Evolutionary conservation across 2,797 vertebrate species (phyloP), one percentile per base, ranked within the genome.

Genomic region (Alauda arvensis): DNA sequence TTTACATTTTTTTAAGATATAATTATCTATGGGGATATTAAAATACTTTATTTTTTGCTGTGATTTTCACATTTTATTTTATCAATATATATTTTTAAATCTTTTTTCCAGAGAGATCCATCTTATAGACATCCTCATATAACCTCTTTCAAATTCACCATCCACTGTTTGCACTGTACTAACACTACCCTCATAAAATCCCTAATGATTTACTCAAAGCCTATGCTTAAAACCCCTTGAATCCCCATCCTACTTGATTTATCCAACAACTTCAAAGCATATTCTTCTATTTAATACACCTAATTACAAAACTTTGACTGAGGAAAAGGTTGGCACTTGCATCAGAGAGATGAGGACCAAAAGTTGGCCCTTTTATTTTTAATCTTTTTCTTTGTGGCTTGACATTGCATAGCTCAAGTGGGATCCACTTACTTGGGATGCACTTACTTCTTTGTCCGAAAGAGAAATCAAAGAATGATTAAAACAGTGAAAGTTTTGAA

Each of bases 241-340:
- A 88, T 79, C 34, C 37, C 28, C 37, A 49, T 66, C n/a, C 15
- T 71, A 28, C 37, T 55, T 75, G 76, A 91, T 87, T 92, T 88
- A 71, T 90, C 69, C 66, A 57, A 77, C 40, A 70, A 87, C 72
- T 92, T 95, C 76, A 88, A 94, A 87, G 55, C 16, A 46, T 55
- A 79, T 63, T 84, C 17, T 68, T 89, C 70, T 69, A 74, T 57
- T 79, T 89, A 72, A 84, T 89, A 33, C 34, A 91, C 40, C 87
- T 85, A 69, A 77, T 72, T 85, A 80, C 25, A 87, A 89, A 87
- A 92, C n/a, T 49, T 48, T 82, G 31, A 89, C 34, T 61, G 74
- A 70, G 12, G 10, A 81, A 88, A 84, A 81, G 2, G 53, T 57
- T 89, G 61, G 39, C 7, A n/a, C 40, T 77, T 79, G 4, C 68